Evolutionary conservation across 2,113 vertebrate genomes (phyloP), one percentile per base, ranked within the genome.

Genomic region (Pelecanoides urinatrix): DNA sequence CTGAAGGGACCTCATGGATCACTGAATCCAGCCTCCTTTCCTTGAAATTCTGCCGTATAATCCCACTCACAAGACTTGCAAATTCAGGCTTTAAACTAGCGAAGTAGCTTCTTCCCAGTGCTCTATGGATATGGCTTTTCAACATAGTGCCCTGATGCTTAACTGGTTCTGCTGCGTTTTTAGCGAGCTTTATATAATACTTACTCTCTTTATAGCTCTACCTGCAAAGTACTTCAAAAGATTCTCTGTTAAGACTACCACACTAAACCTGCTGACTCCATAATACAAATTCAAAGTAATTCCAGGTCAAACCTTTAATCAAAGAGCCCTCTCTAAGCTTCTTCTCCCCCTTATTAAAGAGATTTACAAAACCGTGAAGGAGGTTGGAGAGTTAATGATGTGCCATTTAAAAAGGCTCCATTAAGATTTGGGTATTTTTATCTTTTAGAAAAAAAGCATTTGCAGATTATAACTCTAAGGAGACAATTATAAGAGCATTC

Each of bases 401-500:
- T 94, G 90, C 73, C 94, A 83, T 98, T 97, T 98, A 14, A 97
- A 98, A 97, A 92, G 96, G 84, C 76, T 82, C 94, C 92, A 93
- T 97, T 98, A 97, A 98, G 81, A 97, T 97, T 96, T 95, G 93
- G 88, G 79, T 97, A 97, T 97, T 97, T 97, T 97, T 97, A 96
- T 97, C 82, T 75, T 92, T 93, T 84, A 97, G 96, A 74, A 96
- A 97, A 95, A 97, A 95, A 94, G 63, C 62, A 93, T 97, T 97
- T 97, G 97, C 94, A 97, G 92, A 95, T 97, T 96, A 93, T 96
- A 97, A 98, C 94, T 94, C 97, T 82, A 96, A 97, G 84, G 65
- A 97, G 89, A 96, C 81, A 96, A 97, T 95, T 94, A 95, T 78
- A 97, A 97, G 95, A 97, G 95, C 95, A 96, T 97, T 97, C 96